phyloP scores from a whole-genome alignment of 2,797 vertebrate genomes.

The Sarcoramphus papa region DNA sequence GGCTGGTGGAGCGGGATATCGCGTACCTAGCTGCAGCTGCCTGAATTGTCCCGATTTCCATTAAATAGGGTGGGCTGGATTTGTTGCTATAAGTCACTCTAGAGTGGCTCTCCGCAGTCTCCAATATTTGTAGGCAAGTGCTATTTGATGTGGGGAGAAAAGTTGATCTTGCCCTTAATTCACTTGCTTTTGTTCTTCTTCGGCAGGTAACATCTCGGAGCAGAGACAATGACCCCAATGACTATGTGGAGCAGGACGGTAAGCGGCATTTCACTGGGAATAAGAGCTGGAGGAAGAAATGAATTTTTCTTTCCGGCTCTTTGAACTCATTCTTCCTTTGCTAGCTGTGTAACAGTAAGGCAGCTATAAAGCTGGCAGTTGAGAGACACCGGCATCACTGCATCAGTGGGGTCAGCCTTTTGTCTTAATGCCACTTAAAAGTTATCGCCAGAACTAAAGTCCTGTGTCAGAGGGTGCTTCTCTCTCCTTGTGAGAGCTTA shows the following conservation, averaged over 20 bases:
- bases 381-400: neutral
- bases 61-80: neutral
- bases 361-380: neutral
- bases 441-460: neutral
- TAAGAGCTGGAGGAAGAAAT: neutral
- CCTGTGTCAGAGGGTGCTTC: neutral
- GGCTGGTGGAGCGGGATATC: neutral
- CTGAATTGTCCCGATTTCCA: neutral
- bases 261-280: neutral
- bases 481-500: neutral
- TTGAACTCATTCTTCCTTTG: neutral
- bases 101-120: neutral
- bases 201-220: conserved; percentile 93
- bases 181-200: neutral
- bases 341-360: neutral
- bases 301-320: neutral
- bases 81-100: neutral
- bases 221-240: conserved; percentile 95
- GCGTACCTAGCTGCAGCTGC: neutral
- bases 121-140: neutral
- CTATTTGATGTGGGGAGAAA: neutral
- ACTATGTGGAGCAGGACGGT: conserved; percentile 97
- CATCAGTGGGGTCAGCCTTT: neutral
- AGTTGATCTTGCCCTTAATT: neutral
- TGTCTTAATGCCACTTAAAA: neutral